Evolutionary conservation across 2,888 invertebrate species (phyloP).

Genomic region (Brachylomia viminalis): DNA sequence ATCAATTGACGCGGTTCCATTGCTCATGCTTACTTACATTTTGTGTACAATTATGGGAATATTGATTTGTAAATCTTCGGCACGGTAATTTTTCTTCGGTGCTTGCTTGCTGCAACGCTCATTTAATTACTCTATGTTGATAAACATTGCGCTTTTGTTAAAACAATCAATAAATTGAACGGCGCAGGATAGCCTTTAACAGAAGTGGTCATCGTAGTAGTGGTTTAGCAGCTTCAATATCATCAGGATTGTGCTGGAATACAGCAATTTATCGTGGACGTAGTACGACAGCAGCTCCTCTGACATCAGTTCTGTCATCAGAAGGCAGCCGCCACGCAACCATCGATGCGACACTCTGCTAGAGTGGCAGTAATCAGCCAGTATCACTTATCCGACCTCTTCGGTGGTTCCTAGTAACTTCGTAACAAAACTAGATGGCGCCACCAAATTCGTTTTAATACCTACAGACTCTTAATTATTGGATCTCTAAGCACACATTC

Average conservation of each 20-base stretch:
- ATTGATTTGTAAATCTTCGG: constrained; percentile 12
- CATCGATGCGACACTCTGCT: background rate
- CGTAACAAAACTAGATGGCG: background rate
- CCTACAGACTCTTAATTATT: background rate
- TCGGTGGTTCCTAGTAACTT: background rate
- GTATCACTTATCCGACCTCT: background rate
- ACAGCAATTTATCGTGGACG: no score
- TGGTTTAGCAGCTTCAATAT: background rate
- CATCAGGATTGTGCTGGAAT: background rate
- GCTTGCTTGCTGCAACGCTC: background rate
- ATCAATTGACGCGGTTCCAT: constrained; percentile 41
- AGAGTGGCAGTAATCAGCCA: background rate
- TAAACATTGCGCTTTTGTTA: background rate
- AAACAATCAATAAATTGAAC: background rate
- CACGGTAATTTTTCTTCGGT: no score
- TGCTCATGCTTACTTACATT: constrained; percentile 10
- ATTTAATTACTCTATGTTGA: constrained; percentile 9
- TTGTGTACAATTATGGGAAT: constrained; percentile 39
- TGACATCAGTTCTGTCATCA: background rate
- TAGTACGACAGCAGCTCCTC: background rate
- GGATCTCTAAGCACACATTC: background rate
- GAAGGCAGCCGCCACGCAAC: background rate
- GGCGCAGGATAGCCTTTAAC: background rate
- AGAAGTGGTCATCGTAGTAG: background rate
- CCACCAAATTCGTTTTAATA: background rate